Evolutionary conservation across 1,140 invertebrate species (phyloP), one percentile per base, ranked within the genome.

Genomic region (Fopius arisanus): DNA sequence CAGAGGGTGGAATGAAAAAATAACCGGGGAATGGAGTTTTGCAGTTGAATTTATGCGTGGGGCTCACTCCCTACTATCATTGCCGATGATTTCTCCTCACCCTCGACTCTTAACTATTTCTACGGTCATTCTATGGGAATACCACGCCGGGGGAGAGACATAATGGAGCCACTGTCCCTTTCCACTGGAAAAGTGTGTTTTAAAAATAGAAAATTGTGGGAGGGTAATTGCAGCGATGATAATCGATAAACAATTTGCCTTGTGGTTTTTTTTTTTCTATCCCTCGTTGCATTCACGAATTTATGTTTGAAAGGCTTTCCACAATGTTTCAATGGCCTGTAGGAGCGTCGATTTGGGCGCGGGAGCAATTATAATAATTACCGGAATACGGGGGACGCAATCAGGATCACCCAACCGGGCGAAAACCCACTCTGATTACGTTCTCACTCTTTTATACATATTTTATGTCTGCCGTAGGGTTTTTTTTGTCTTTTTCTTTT

Each of bases 321-420:
- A 72, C 68, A 40, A 7, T 21, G 29, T 51, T 48, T 69, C 19
- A 48, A 51, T 37, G n/a, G 43, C 28, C 41, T 59, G 43, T 33
- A 65, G 48, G 72, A 54, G 74, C 72, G 73, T 76, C 78, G 78
- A 80, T 81, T 80, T 78, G 79, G 77, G 75, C 75, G 78, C 78
- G 79, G 74, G 26, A 77, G 80, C 80, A 84, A 86, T 86, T 86
- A 85, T 84, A 77, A 86, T 86, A 86, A 86, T 86, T 85, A 84
- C 82, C 81, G 84, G 81, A 81, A 81, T 81, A 78, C 77, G 77
- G 70, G 78, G 79, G 70, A 73, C 75, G 79, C 74, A 82, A 82
- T 82, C 79, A 77, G 79, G 78, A 76, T 79, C 80, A 79, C 65
- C 77, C 73, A 72, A 78, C 75, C 77, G 79, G 74, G 74, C 75